Evolutionary conservation across 2,888 invertebrate genomes (phyloP).

Genomic region (Phaonia tiefii): DNA sequence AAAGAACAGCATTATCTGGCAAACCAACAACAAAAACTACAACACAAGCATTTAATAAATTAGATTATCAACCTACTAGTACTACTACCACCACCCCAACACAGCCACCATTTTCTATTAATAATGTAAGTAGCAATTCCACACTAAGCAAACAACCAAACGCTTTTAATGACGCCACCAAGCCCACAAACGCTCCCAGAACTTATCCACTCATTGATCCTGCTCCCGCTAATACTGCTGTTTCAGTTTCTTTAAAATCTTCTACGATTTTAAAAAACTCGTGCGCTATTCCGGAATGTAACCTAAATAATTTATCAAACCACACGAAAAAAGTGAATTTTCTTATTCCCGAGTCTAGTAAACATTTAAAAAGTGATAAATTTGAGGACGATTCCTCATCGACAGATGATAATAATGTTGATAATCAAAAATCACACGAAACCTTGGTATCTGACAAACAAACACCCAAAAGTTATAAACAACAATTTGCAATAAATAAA

Average conservation of each 20-base stretch:
- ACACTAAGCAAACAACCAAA: constrained; percentile 48
- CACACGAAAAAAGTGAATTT: constrained; percentile 62
- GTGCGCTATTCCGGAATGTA: constrained; percentile 29
- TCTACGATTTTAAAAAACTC: constrained; percentile 54
- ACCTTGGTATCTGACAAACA: background rate
- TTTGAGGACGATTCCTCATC: constrained; percentile 27
- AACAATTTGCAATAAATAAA: constrained; percentile 34
- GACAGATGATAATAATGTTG: constrained; percentile 43
- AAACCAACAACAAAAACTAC: constrained; percentile 54
- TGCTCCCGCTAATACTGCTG: constrained; percentile 22
- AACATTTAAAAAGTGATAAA: constrained; percentile 29
- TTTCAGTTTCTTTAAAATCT: constrained; percentile 19
- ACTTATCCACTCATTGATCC: constrained; percentile 66
- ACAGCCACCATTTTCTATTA: constrained; percentile 62
- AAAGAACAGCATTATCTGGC: constrained; percentile 17
- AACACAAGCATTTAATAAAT: constrained; percentile 61
- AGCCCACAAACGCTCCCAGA: constrained; percentile 70
- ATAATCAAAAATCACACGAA: background rate
- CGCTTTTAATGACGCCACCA: constrained; percentile 52
- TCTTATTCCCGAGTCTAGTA: constrained; percentile 50
- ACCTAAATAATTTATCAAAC: constrained; percentile 52
- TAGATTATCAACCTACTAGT: constrained; percentile 51
- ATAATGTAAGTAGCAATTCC: constrained; percentile 69
- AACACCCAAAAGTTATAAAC: constrained; percentile 22
- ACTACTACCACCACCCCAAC: constrained; percentile 40